Base-by-base conservation (phyloP, 2,113 vertebrate species). In the Clarias batrachus region DNA sequence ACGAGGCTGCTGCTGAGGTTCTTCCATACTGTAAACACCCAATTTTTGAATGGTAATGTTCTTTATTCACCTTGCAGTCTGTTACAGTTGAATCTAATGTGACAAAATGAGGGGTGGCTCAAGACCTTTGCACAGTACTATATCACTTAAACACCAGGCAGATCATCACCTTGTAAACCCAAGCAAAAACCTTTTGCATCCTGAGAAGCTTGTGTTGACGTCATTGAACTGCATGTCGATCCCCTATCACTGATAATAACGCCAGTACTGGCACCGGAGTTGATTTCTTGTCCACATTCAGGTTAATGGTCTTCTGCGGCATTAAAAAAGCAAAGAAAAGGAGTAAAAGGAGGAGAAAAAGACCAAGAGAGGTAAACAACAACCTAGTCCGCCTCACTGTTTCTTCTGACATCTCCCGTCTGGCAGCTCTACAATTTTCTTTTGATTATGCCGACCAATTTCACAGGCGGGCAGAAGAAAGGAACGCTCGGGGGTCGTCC, bases 381-480 rank as follows among this genome's bases (percentile, higher is more conserved):
- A 82, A 86, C 87, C 63, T 62, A 82, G 85, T 81, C 87, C 78
- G 89, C 86, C 87, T 85, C 57, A 33, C 78, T 81, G 76, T 83
- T 90, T 89, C 85, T 92, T 70, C 89, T 92, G 91, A 96, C 94
- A 94, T 93, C 95, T 95, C 93, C 93, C 93, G 94, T 93, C 91
- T 91, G 92, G 92, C 77, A 19, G 62, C 90, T 91, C 92, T 88
- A 87, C 93, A 93, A 95, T 96, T 96, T 96, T 93, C 93, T 92
- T 96, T 94, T 96, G 95, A 96, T 97, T 95, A 95, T 93, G 93
- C 92, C 91, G 93, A 95, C 89, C 91, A 95, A 91, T 91, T 93
- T 95, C 91, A 88, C 87, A 82, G 87, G 89, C 88, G 88, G 91
- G 88, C 87, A 92, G 91, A 78, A 91, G 83, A 88, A 90, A 83